Evolutionary conservation across 2,888 invertebrate genomes (phyloP).

Genomic region (Plebejus anna): DNA sequence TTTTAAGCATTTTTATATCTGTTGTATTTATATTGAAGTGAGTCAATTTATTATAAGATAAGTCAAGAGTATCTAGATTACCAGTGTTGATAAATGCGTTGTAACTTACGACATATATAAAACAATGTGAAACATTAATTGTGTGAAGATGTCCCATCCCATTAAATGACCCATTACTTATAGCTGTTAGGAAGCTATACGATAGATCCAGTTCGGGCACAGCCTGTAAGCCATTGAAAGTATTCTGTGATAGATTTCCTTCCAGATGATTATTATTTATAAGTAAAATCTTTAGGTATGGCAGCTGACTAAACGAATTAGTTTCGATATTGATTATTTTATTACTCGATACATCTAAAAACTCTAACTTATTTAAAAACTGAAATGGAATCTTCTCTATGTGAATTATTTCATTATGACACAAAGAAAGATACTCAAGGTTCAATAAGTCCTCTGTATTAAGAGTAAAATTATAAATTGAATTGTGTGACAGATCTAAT

Average conservation of each 20-base stretch:
- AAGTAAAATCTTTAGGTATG: conserved; percentile 49
- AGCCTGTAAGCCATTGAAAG: conserved; percentile 52
- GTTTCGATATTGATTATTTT: conserved; percentile 49
- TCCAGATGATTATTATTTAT: conserved; percentile 54
- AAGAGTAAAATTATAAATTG: conserved; percentile 50
- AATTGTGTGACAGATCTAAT: conserved; percentile 57
- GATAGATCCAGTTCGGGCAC: conserved; percentile 58
- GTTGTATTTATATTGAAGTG: conserved; percentile 52
- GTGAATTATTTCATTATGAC: conserved; percentile 49
- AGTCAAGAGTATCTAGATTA: conserved; percentile 51
- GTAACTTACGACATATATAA: conserved; percentile 49
- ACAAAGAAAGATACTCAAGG: conserved; percentile 47
- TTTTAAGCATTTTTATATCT: no score
- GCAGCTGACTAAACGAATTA: conserved; percentile 49
- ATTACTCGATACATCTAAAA: conserved; percentile 58
- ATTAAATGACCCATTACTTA: conserved; percentile 55
- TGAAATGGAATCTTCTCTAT: conserved; percentile 48
- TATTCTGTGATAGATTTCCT: conserved; percentile 47
- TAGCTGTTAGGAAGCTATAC: conserved; percentile 44
- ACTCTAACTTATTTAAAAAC: conserved; percentile 45
- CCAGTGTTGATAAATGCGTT: conserved; percentile 52
- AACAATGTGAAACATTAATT: conserved; percentile 55
- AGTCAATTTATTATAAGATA: conserved; percentile 54
- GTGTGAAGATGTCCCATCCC: conserved; percentile 51
- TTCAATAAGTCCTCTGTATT: conserved; percentile 48